Evolutionary conservation across 2,113 vertebrate species (phyloP).

Genomic region (Leptosomus discolor): DNA sequence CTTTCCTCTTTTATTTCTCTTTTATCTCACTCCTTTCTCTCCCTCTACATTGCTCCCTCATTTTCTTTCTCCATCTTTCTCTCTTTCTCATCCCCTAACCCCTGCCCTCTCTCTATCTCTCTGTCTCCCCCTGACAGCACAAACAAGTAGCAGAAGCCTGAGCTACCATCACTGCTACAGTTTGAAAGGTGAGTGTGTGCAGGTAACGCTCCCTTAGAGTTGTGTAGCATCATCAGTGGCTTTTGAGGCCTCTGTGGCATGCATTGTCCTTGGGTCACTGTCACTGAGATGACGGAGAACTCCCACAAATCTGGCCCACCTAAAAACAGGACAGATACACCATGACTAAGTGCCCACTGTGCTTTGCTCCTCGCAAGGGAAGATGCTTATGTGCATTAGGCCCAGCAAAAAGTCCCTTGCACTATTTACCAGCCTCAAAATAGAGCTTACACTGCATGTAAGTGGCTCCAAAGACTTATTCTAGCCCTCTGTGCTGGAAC

Average conservation of each 20-base stretch:
- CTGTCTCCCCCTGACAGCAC: not conserved
- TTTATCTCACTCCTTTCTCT: not conserved
- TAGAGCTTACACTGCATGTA: not conserved
- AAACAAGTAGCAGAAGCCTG: not conserved
- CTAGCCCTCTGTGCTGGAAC: not conserved
- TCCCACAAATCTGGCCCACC: not conserved
- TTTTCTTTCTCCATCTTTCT: not conserved
- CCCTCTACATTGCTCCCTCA: not conserved
- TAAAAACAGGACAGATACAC: not conserved
- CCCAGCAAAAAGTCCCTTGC: not conserved
- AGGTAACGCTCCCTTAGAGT: not conserved
- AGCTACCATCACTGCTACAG: not conserved
- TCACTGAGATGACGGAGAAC: not conserved
- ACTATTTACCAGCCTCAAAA: slow-evolving; percentile 5
- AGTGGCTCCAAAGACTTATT: slow-evolving; percentile 7
- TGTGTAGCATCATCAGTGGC: not conserved
- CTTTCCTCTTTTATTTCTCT: not conserved
- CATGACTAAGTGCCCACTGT: not conserved
- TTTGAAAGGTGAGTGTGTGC: not conserved
- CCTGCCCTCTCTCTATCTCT: not conserved
- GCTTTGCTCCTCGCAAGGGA: not conserved
- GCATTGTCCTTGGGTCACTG: not conserved
- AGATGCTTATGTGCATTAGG: not conserved
- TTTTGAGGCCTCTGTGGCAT: not conserved
- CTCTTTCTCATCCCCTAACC: not conserved